Conservation (phyloP, 2,888 invertebrate genomes). For the Eugnorisma glareosa region DNA sequence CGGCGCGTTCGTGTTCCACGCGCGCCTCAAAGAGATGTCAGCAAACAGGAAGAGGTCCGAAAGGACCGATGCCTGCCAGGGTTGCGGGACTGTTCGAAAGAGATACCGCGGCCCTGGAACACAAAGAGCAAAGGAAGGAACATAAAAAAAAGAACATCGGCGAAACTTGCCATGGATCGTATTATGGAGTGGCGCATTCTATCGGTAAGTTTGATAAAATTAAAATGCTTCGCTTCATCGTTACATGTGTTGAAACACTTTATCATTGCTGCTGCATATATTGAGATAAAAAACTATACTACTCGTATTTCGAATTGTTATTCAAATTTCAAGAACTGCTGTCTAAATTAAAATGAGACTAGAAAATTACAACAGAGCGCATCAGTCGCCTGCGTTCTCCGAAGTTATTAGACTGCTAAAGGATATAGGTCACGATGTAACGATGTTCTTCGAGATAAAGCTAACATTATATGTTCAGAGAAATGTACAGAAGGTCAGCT, state of each 20-base stretch:
- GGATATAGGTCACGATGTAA: constrained; percentile 57
- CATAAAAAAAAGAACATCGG: no score
- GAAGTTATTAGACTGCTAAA: constrained; percentile 50
- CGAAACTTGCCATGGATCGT: not conserved
- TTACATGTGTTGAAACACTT: not conserved
- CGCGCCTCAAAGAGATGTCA: no score
- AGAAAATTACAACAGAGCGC: constrained; percentile 42
- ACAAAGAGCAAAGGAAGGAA: no score
- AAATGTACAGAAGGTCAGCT: constrained; percentile 11
- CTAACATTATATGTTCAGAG: constrained; percentile 17
- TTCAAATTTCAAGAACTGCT: constrained; percentile 1
- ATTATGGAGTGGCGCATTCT: not conserved
- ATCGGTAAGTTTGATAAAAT: not conserved
- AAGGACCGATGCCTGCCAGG: no score
- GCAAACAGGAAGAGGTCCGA: no score
- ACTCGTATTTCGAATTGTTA: constrained; percentile 2
- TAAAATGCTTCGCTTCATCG: not conserved
- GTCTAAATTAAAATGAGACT: constrained; percentile 2
- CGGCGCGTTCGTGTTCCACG: no score
- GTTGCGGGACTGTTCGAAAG: no score
- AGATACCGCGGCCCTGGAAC: no score
- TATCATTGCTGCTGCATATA: not conserved
- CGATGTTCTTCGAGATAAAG: constrained; percentile 45
- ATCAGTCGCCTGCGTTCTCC: constrained; percentile 33
- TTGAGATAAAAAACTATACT: not conserved